Evolutionary conservation across 2,797 vertebrate genomes (phyloP).

Genomic region (Brachyrhaphis roseni): DNA sequence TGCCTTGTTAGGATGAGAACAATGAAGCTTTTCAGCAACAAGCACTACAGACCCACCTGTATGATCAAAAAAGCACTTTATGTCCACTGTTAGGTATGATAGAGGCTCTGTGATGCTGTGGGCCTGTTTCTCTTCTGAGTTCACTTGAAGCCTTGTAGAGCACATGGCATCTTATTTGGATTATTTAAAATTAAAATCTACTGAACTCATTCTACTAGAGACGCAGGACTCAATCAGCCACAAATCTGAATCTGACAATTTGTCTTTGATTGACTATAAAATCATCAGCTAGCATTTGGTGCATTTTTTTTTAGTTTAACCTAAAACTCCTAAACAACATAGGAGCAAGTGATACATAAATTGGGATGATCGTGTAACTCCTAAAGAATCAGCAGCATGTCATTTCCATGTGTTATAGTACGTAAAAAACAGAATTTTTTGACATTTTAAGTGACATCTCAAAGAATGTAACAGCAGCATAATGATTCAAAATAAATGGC

Average conservation of each 20-base stretch:
- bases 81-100: neutral
- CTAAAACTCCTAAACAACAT: neutral
- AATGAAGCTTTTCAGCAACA: neutral
- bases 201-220: neutral
- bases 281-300: neutral
- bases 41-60: neutral
- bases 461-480: neutral
- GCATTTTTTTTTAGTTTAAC: neutral
- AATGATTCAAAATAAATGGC: neutral
- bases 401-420: neutral
- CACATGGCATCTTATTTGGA: neutral
- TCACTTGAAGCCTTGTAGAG: neutral
- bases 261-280: neutral
- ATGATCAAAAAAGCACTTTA: neutral
- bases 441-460: neutral
- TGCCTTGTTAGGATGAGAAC: neutral
- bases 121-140: neutral
- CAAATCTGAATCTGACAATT: neutral
- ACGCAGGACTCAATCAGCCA: neutral
- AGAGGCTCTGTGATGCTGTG: neutral
- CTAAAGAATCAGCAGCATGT: neutral
- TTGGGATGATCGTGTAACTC: neutral
- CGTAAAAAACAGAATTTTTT: neutral
- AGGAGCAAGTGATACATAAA: neutral
- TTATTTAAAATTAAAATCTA: neutral